phyloP scores from a whole-genome alignment of 2,888 invertebrate species.

The Bhutanitis thaidina region DNA sequence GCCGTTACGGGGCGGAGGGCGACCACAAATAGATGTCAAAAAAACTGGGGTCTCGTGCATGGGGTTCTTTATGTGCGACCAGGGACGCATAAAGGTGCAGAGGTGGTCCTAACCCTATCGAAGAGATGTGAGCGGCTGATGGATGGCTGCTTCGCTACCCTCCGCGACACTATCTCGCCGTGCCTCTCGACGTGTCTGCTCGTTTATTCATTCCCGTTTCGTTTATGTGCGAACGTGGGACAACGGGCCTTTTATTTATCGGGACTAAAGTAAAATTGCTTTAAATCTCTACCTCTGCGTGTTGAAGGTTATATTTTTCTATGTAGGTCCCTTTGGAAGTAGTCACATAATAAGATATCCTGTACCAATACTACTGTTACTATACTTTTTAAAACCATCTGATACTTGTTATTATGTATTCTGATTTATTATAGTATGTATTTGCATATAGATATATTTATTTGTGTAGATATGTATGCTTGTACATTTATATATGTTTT shows the following conservation, averaged over 20 bases:
- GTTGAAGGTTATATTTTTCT: no score
- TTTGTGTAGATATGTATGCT: no score
- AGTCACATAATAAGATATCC: no score
- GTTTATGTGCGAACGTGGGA: conserved; percentile 67
- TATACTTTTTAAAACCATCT: no score
- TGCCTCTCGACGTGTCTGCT: conserved; percentile 54
- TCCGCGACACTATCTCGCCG: conserved; percentile 55
- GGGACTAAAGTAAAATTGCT: conserved; percentile 4
- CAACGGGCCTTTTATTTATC: conserved; percentile 33
- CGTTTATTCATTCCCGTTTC: conserved; percentile 73
- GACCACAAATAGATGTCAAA: conserved; percentile 79
- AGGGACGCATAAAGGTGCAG: conserved; percentile 77
- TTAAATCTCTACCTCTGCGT: neutral
- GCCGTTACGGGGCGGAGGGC: conserved; percentile 66
- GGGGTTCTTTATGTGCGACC: conserved; percentile 70
- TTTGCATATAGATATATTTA: no score
- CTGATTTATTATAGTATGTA: no score
- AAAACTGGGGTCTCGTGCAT: conserved; percentile 68
- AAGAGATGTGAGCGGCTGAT: conserved; percentile 72
- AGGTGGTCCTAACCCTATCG: conserved; percentile 78
- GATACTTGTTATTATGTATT: no score
- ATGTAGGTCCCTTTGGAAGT: no score
- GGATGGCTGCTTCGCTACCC: conserved; percentile 73
- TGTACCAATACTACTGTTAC: no score
- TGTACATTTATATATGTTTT: no score